A percentile compares a stretch with the other conserved stretches of the same genome.
phyloP scores from a whole-genome alignment of 1,140 invertebrate species.

The Aplysia californica region DNA sequence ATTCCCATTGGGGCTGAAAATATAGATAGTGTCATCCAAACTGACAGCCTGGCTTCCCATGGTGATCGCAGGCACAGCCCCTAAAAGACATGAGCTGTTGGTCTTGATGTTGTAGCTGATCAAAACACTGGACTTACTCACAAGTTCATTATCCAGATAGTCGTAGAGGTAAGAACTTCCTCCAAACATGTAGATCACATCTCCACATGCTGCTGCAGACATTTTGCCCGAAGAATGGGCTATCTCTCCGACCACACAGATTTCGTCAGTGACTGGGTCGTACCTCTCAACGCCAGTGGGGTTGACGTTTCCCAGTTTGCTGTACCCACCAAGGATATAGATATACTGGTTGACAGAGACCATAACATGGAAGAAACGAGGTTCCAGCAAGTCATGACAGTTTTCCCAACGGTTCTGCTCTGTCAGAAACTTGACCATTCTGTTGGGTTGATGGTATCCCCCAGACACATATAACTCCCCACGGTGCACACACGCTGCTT shows the following conservation, averaged over 20 bases:
- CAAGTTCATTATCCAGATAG: slow-evolving; percentile 17
- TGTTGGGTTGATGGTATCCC: slow-evolving; percentile 18
- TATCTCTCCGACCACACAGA: slow-evolving; percentile 28
- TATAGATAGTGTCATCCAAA: slow-evolving; percentile 33
- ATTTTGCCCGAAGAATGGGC: slow-evolving; percentile 31
- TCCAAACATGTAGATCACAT: slow-evolving; percentile 44
- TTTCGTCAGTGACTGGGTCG: slow-evolving; percentile 14
- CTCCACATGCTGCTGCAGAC: slow-evolving; percentile 31
- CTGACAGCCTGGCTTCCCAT: slow-evolving; percentile 37
- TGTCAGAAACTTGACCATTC: slow-evolving; percentile 32
- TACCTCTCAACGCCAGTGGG: slow-evolving; percentile 35
- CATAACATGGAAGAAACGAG: slow-evolving; percentile 34
- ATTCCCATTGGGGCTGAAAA: slow-evolving; percentile 37
- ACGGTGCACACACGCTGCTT: slow-evolving; percentile 35
- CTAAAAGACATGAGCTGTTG: slow-evolving; percentile 7
- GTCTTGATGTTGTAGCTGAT: slow-evolving; percentile 34
- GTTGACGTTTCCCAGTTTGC: slow-evolving; percentile 1
- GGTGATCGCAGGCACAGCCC: slow-evolving; percentile 21
- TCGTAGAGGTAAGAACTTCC: slow-evolving; percentile 25
- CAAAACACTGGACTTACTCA: slow-evolving; percentile 4
- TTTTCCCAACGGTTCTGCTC: slow-evolving; percentile 36
- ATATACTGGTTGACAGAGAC: slow-evolving; percentile 26
- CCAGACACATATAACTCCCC: slow-evolving; percentile 38
- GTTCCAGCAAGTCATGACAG: slow-evolving; percentile 23
- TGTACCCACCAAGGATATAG: slow-evolving; percentile 32